These are phyloP conservation scores for Oncopeltus fasciatus DNA, from an alignment of 1,140 invertebrate species.

Conservation along the genomic window DNA sequence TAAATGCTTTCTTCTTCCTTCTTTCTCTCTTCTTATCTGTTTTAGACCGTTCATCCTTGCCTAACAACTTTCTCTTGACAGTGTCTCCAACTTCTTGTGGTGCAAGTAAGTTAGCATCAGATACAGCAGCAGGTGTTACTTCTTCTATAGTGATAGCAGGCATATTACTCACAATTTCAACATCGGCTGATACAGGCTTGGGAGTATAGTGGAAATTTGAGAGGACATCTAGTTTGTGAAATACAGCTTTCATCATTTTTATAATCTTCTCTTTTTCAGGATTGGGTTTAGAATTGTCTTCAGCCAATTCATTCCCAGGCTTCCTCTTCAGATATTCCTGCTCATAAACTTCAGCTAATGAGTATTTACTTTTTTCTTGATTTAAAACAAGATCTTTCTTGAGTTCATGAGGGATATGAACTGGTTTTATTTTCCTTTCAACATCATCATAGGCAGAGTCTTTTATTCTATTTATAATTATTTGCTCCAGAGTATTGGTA, in stretches of 20 bases:
- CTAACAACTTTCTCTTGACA: slow-evolving; percentile 55
- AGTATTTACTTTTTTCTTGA: slow-evolving; percentile 90
- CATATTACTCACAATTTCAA: slow-evolving; percentile 81
- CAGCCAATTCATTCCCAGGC: slow-evolving; percentile 42
- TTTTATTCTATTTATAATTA: slow-evolving; percentile 82
- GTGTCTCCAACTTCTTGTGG: slow-evolving; percentile 79
- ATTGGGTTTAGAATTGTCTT: slow-evolving; percentile 46
- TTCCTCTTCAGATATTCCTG: slow-evolving; percentile 76
- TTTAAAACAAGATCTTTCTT: slow-evolving; percentile 82
- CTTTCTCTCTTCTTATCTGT: slow-evolving; percentile 84
- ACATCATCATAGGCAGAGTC: slow-evolving; percentile 94
- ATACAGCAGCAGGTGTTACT: slow-evolving; percentile 75
- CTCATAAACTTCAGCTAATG: slow-evolving; percentile 91
- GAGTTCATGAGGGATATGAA: slow-evolving; percentile 68
- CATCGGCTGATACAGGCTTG: slow-evolving; percentile 65
- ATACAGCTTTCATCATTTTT: slow-evolving; percentile 59
- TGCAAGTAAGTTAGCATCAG: slow-evolving; percentile 72
- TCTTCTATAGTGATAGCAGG: slow-evolving; percentile 89
- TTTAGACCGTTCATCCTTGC: slow-evolving; percentile 59
- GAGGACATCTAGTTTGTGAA: slow-evolving; percentile 79
- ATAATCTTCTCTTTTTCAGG: slow-evolving; percentile 63
- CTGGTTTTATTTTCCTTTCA: slow-evolving; percentile 71
- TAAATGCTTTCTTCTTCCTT: slow-evolving; percentile 70
- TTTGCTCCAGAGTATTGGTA: slow-evolving; percentile 72
- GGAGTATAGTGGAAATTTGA: slow-evolving; percentile 91